Percentiles rank a stretch among this genome's conserved stretches.
These are phyloP conservation scores for Chironex yamaguchii DNA, from an alignment of 30 jellyfish, hydroid and myxozoan species.

Conservation along the genomic window DNA sequence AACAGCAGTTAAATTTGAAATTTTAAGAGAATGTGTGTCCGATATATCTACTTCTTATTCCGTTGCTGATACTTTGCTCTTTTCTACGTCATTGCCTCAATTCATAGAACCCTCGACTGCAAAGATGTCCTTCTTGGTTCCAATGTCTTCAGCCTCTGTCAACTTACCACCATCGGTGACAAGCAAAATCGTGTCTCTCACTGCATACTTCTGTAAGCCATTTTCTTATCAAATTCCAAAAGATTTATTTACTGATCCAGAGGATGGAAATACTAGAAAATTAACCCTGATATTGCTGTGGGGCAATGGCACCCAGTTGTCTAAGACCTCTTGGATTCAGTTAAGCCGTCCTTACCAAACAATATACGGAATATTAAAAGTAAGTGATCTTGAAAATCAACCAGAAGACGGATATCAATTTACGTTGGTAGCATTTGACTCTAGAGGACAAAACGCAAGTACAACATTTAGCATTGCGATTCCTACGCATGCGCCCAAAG, in stretches of 20 bases:
- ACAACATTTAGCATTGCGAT: slow-evolving; percentile 66
- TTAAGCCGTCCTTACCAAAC: slow-evolving; percentile 84
- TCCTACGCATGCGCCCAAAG: slow-evolving; percentile 61
- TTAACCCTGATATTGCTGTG: slow-evolving; percentile 52
- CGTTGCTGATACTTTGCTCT: too few species aligned
- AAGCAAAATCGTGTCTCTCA: slow-evolving; percentile 69
- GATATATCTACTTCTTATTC: too few species aligned
- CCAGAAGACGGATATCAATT: slow-evolving; percentile 59
- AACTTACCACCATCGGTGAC: slow-evolving; percentile 72
- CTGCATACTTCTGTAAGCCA: slow-evolving; percentile 73
- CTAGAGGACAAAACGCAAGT: slow-evolving; percentile 58
- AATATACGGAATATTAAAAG: slow-evolving; percentile 76
- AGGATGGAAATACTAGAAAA: slow-evolving; percentile 81
- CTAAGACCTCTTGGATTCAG: slow-evolving; percentile 84
- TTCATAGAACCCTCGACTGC: slow-evolving; percentile 1
- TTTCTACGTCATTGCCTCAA: too few species aligned
- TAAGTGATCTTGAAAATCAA: slow-evolving; percentile 48
- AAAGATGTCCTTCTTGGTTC: not conserved
- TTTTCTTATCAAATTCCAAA: slow-evolving; percentile 61
- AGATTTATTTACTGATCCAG: slow-evolving; percentile 54
- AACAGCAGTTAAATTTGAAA: not conserved
- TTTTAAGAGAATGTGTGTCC: not conserved
- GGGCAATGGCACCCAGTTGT: slow-evolving; percentile 17
- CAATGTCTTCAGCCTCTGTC: not conserved
- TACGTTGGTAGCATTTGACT: slow-evolving; percentile 80